Evolutionary conservation across 1,140 invertebrate species (phyloP), one percentile per base, ranked within the genome.

Genomic region (Dolichoris vasculosae): DNA sequence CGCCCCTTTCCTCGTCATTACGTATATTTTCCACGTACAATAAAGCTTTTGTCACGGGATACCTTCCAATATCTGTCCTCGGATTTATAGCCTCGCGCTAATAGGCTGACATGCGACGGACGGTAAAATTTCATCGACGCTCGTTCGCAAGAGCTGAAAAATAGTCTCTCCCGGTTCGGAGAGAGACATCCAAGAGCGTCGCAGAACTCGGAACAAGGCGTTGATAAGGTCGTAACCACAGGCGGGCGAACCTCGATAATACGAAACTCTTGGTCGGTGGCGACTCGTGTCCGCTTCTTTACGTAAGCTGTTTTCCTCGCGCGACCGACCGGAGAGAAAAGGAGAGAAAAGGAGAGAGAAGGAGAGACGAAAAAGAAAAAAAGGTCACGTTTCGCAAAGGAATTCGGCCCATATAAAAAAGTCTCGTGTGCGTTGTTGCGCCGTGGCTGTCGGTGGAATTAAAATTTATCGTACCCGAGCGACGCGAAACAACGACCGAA

Each of bases 371-470:
- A 63, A 17, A 51, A 13, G 6, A 64, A 20, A 51, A 77, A 30
- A 77, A 55, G 75, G 30, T 77, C 48, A 77, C 30, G 48, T 55
- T 51, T 77, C 75, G 75, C 30, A 30, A 55, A 55, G 55, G 78
- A 80, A 80, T 80, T 59, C 38, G 55, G 23, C n/a, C 35, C 55
- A 64, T 20, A 43, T 80, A 30, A 64, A 0, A 0, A 2, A 20
- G n/a, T 38, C 46, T 43, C 46, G 43, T 30, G 43, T 51, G 55
- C 35, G 26, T 32, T 11, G 11, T 0, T 17, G 15, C 15, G 48
- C 48, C 48, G 48, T 17, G 20, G 48, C 20, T 13, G 11, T 6
- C 30, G 17, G 55, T 40, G 55, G 32, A 63, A 59, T 40, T 63
- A 32, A 63, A 63, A 63, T 63, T 79, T 80, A 80, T 80, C 35